A percentile compares a stretch with the other conserved stretches of the same genome.
Evolutionary conservation across 2,113 vertebrate species (phyloP).

Genomic region (Rissa tridactyla): DNA sequence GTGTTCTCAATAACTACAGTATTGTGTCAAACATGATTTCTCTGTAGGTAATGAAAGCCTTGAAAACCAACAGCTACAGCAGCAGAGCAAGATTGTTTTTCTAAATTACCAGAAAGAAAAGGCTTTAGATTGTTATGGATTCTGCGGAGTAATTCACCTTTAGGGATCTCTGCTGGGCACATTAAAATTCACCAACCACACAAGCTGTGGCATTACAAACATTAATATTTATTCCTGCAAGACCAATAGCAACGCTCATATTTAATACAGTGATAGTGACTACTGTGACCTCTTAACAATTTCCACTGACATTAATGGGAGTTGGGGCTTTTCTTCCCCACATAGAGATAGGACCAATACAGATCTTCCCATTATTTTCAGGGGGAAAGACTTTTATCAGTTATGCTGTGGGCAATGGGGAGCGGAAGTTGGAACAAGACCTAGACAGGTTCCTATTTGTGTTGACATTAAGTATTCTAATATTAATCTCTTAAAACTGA

Average conservation of each 20-base stretch:
- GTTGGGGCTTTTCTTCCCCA: neutral
- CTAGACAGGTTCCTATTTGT: neutral
- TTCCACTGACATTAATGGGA: neutral
- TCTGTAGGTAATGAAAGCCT: constrained; percentile 20
- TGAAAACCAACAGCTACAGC: constrained; percentile 20
- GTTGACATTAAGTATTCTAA: neutral
- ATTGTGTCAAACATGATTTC: constrained; percentile 35
- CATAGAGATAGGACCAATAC: neutral
- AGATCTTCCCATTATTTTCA: neutral
- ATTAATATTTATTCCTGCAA: neutral
- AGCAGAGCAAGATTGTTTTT: neutral
- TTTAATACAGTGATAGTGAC: neutral
- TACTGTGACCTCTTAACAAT: neutral
- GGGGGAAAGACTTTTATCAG: neutral
- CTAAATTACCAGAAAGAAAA: constrained; percentile 5
- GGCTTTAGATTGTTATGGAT: neutral
- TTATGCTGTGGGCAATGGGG: fast-evolving
- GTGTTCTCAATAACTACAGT: constrained; percentile 4
- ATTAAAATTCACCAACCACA: neutral
- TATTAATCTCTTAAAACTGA: neutral
- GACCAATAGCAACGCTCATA: neutral
- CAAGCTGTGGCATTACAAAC: neutral
- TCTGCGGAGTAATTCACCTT: neutral
- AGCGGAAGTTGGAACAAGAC: neutral
- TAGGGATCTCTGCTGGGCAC: neutral